phyloP scores from a whole-genome alignment of 2,888 invertebrate genomes.

The Lottia scabra region DNA sequence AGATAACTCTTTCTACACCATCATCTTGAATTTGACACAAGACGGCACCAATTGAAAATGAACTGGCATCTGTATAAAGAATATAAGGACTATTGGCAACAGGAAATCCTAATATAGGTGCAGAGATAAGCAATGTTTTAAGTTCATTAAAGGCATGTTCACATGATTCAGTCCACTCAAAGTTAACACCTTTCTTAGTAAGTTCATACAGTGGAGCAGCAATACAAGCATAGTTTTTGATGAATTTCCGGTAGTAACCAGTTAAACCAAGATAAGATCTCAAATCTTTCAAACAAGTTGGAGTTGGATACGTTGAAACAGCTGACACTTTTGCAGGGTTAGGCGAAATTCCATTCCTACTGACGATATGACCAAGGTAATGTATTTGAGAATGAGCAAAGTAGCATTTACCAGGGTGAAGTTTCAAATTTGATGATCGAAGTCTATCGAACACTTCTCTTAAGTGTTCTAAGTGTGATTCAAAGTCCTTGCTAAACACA shows the following conservation, averaged over 20 bases:
- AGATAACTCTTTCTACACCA: conserved; percentile 10
- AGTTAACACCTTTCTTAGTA: conserved; percentile 16
- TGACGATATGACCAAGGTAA: conserved; percentile 8
- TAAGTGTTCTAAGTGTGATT: conserved; percentile 6
- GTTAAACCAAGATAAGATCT: conserved; percentile 64
- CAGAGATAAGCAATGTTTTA: conserved; percentile 8
- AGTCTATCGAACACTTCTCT: conserved; percentile 13
- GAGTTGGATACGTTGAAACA: not conserved
- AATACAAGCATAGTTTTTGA: conserved; percentile 10
- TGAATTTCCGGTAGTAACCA: conserved; percentile 19
- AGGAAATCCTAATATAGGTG: conserved; percentile 18
- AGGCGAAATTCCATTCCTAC: conserved; percentile 1
- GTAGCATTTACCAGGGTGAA: not conserved
- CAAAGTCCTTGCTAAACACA: conserved; percentile 3
- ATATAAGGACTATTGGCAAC: conserved; percentile 9
- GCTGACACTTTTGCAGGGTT: not conserved
- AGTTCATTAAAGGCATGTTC: conserved; percentile 9
- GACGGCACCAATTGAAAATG: conserved; percentile 17
- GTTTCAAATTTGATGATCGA: conserved; percentile 3
- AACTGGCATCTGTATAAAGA: conserved; percentile 18
- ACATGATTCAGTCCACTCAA: conserved; percentile 20
- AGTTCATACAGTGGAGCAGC: conserved; percentile 19
- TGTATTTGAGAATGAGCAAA: conserved; percentile 4
- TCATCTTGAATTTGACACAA: conserved; percentile 13
- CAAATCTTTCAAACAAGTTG: conserved; percentile 6